Percentiles rank a stretch among this genome's conserved stretches.
These are phyloP conservation scores for Lasiurus borealis DNA, from an alignment of 2,113 vertebrate genomes.

Conservation along the genomic window DNA sequence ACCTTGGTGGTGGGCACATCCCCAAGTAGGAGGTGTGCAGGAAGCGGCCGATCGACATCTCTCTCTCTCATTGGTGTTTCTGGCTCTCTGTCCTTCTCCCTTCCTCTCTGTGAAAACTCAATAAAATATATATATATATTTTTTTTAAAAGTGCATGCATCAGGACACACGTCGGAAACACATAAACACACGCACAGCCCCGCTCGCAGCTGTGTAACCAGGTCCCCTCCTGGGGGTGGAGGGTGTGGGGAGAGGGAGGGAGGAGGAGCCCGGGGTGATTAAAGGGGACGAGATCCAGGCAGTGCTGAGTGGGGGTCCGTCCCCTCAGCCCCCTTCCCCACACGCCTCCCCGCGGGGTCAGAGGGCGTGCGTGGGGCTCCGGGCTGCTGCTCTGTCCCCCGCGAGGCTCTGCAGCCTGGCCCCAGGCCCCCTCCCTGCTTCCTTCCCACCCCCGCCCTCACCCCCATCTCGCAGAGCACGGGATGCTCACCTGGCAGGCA, in stretches of 20 bases:
- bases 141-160: background rate
- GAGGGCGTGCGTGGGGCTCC: background rate
- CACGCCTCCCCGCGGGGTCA: background rate
- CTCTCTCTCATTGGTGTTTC: too few species aligned
- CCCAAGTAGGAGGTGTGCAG: too few species aligned
- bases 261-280: background rate
- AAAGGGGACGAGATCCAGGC: background rate
- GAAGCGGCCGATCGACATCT: too few species aligned
- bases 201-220: background rate
- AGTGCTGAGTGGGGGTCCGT: background rate
- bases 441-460: rapidly evolving
- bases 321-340: too few species aligned
- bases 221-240: too few species aligned
- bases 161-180: background rate
- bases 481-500: background rate
- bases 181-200: background rate
- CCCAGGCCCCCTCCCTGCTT: background rate
- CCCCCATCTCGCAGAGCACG: background rate
- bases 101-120: background rate
- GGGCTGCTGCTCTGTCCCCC: background rate
- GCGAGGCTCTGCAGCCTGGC: background rate
- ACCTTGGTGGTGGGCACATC: too few species aligned
- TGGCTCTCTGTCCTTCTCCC: too few species aligned
- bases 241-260: background rate
- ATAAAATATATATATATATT: too few species aligned